Evolutionary conservation across 2,888 invertebrate genomes (phyloP), one percentile per base, ranked within the genome.

Genomic region (Lycaena phlaeas): DNA sequence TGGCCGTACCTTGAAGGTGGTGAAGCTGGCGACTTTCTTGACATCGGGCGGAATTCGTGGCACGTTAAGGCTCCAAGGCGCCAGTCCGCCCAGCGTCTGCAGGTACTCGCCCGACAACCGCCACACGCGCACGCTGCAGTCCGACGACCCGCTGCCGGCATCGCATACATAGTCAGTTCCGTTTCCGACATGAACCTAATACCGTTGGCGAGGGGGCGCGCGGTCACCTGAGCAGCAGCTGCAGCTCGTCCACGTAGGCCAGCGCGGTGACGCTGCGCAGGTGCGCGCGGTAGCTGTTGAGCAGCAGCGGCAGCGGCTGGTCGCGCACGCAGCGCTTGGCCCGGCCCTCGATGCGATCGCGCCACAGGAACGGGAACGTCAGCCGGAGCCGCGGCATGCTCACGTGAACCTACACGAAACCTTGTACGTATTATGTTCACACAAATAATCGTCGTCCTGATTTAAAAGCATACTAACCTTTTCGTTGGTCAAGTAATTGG

Each of bases 71-170:
- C 75, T 70, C 90, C 91, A 92, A 1, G 87, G 56, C 54, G 86
- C 76, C 51, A 88, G 88, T 38, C 92, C 89, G 39, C 94, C 94
- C 50, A 94, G 79, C 3, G 93, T 93, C 50, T 91, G 91, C 51
- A 94, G 60, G 60, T 88, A 88, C 55, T 87, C 86, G 25, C 93
- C 93, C 28, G 89, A 86, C 42, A 92, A 64, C 0, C 89, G 89
- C 93, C 93, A 94, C 63, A 93, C 72, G 40, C 93, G 87, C 43
- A 90, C 90, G 36, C 91, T 90, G 60, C 87, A 89, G 74, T 93
- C 92, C 41, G 87, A 82, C 52, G 92, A 90, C 47, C 89, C 86
- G 54, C 90, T 90, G 56, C 12, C n/a, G n/a, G n/a, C n/a, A n/a
- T n/a, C n/a, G n/a, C n/a, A n/a, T n/a, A n/a, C n/a, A n/a, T n/a